Conservation (phyloP, 2,888 invertebrate species). For the Protonemura montana region DNA sequence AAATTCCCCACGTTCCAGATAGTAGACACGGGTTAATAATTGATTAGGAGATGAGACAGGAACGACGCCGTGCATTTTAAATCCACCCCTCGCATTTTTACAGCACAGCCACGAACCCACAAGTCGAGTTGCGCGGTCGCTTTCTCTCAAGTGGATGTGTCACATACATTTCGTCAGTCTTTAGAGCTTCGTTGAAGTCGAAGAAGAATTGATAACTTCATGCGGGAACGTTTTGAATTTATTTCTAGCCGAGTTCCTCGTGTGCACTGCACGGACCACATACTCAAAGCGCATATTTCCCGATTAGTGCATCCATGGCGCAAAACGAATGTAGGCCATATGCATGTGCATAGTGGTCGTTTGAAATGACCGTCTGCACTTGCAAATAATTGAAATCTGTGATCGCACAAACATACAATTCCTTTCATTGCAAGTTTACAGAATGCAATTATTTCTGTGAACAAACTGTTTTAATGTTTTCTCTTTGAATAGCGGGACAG, state of each 20-base stretch:
- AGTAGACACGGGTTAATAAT: not conserved
- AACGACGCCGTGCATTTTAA: not conserved
- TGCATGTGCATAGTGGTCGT: too few species aligned
- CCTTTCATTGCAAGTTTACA: not conserved
- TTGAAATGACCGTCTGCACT: too few species aligned
- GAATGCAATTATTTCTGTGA: too few species aligned
- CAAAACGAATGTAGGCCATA: too few species aligned
- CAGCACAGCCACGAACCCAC: not conserved
- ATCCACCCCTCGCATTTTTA: not conserved
- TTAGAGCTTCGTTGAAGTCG: not conserved
- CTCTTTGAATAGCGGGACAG: not conserved
- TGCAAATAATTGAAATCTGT: too few species aligned
- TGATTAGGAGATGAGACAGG: constrained; percentile 12
- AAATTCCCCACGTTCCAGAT: not conserved
- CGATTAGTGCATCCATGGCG: not conserved
- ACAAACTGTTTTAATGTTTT: not conserved
- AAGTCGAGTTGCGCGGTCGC: not conserved
- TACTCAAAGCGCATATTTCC: not conserved
- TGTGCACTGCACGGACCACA: not conserved
- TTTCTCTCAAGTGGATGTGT: not conserved
- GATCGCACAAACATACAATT: not conserved
- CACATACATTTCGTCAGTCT: not conserved
- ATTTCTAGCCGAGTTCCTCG: not conserved
- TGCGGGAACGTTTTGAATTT: not conserved
- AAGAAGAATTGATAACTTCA: not conserved